phyloP scores from a whole-genome alignment of 1,140 invertebrate species.

The Cepaea nemoralis region DNA sequence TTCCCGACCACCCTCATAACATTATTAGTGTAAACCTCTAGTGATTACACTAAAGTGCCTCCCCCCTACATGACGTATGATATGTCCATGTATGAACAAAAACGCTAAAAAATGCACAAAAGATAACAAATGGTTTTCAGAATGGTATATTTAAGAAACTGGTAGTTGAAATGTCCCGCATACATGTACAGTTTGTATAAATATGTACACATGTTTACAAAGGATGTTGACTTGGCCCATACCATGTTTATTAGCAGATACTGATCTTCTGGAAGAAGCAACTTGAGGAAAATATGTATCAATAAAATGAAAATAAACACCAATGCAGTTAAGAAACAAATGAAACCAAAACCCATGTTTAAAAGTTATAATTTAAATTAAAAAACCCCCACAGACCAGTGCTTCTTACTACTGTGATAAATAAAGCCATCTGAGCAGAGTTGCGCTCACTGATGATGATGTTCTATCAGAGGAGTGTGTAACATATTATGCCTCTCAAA shows the following conservation, averaged over 20 bases:
- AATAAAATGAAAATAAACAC: background rate
- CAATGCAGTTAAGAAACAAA: background rate
- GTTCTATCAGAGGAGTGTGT: too few relatives aligned
- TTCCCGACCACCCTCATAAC: too few relatives aligned
- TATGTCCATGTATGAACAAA: background rate
- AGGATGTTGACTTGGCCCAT: background rate
- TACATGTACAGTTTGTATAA: background rate
- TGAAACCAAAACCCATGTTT: too few relatives aligned
- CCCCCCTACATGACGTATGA: too few relatives aligned
- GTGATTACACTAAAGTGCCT: too few relatives aligned
- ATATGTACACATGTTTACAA: background rate
- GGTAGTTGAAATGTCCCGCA: background rate
- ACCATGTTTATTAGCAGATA: background rate
- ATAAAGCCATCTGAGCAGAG: too few relatives aligned
- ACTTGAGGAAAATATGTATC: background rate
- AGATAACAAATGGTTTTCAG: background rate
- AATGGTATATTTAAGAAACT: background rate
- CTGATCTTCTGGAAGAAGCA: background rate
- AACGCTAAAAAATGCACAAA: background rate
- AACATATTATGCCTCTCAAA: too few relatives aligned
- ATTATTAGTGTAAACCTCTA: too few relatives aligned
- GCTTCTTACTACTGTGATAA: too few relatives aligned
- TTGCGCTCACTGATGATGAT: too few relatives aligned
- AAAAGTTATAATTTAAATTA: too few relatives aligned
- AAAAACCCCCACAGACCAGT: too few relatives aligned